These are phyloP conservation scores for Stenodema calcarata DNA, from an alignment of 2,888 invertebrate species.

Conservation along the genomic window DNA sequence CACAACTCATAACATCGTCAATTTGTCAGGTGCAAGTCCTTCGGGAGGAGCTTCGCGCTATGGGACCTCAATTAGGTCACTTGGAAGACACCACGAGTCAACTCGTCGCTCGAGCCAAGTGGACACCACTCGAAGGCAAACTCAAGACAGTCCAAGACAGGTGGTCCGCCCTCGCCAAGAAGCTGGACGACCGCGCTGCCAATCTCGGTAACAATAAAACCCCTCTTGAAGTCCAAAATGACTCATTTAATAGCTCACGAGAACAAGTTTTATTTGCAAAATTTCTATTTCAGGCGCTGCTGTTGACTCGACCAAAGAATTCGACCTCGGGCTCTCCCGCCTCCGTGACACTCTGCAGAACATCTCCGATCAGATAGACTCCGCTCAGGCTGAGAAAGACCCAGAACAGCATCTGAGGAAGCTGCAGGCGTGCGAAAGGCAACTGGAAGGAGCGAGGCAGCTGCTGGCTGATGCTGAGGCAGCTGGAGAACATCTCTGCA, in stretches of 20 bases:
- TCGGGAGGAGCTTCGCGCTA: constrained; percentile 91
- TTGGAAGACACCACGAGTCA: constrained; percentile 63
- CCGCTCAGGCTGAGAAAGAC: constrained; percentile 75
- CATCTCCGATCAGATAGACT: constrained; percentile 86
- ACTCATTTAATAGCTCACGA: too few species aligned
- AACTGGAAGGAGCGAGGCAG: constrained; percentile 87
- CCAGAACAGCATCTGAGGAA: constrained; percentile 87
- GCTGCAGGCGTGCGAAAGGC: constrained; percentile 72
- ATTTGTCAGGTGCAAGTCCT: constrained; percentile 74
- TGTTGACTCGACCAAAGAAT: constrained; percentile 90
- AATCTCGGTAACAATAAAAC: constrained; percentile 73
- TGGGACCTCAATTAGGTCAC: constrained; percentile 88
- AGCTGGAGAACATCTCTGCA: constrained; percentile 87
- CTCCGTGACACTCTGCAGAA: constrained; percentile 85
- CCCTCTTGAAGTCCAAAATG: neutral
- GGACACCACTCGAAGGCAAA: constrained; percentile 65
- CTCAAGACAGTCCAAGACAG: constrained; percentile 72
- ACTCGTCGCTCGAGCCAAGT: constrained; percentile 22
- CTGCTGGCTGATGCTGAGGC: constrained; percentile 85
- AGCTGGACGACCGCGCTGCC: constrained; percentile 86
- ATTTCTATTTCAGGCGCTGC: constrained; percentile 71
- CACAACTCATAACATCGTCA: too few species aligned
- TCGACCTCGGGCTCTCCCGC: constrained; percentile 84
- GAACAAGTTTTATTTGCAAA: too few species aligned
- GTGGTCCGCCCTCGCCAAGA: constrained; percentile 67